Conservation (phyloP, 2,113 vertebrate genomes). For the Lepisosteus osseus region DNA sequence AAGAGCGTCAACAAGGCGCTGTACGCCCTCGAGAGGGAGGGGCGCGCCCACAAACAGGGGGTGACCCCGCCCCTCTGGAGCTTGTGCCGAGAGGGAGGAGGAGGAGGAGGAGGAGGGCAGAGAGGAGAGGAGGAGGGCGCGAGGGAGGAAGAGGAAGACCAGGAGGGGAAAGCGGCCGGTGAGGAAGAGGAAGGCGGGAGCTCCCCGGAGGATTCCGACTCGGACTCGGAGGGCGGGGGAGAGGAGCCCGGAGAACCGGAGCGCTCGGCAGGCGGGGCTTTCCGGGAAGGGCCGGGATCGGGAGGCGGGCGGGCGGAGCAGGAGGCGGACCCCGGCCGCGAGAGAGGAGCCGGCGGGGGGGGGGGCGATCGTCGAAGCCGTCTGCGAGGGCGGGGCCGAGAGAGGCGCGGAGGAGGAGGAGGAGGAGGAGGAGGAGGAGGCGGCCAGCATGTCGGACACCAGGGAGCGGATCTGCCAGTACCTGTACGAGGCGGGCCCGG, state of each 20-base stretch:
- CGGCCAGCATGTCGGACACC: constrained; percentile 62
- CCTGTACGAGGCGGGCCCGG: constrained; percentile 57
- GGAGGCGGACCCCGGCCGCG: not conserved
- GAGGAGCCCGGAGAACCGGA: not conserved
- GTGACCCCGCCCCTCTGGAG: constrained; percentile 73
- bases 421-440: not conserved
- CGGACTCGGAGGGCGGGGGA: constrained; percentile 1
- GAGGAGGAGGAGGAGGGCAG: constrained; percentile 5
- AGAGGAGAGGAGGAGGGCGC: not conserved
- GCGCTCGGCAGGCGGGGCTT: too few relatives aligned
- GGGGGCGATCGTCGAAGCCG: not conserved
- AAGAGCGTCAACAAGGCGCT: constrained; percentile 74
- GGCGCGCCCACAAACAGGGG: constrained; percentile 49
- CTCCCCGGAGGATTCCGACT: constrained; percentile 11
- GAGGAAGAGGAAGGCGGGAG: not conserved
- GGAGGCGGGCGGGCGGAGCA: too few relatives aligned
- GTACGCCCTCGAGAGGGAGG: constrained; percentile 62
- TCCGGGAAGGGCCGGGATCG: too few relatives aligned
- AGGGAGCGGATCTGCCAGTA: constrained; percentile 77
- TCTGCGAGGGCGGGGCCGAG: not conserved
- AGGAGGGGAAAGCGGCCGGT: not conserved
- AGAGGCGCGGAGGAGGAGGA: constrained; percentile 21
- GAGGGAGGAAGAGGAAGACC: constrained; percentile 9
- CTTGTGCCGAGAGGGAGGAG: constrained; percentile 29
- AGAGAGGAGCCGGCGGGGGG: not conserved